Evolutionary conservation across 2,797 vertebrate genomes (phyloP).

Genomic region (Hemibagrus guttatus): DNA sequence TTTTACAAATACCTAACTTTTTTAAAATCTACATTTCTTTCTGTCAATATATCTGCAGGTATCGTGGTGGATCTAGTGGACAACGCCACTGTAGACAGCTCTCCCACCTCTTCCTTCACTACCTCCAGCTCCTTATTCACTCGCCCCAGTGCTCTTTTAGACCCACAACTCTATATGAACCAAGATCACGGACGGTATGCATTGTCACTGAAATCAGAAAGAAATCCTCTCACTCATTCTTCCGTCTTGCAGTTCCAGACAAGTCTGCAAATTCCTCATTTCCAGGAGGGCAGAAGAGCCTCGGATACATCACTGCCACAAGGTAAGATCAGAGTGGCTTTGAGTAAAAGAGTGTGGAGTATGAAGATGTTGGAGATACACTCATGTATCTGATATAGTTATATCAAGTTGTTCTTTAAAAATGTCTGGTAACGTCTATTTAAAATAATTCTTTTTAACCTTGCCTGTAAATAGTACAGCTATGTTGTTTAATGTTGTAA

Average conservation of each 20-base stretch:
- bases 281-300: constrained; percentile 82
- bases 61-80: constrained; percentile 72
- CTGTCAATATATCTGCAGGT: constrained; percentile 60
- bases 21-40: not conserved
- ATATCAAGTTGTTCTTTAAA: not conserved
- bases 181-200: constrained; percentile 61
- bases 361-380: not conserved
- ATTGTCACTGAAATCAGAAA: constrained; percentile 9
- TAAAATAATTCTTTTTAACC: not conserved
- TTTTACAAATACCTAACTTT: not conserved
- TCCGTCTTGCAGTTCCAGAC: constrained; percentile 34
- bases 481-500: not conserved
- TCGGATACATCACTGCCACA: constrained; percentile 83
- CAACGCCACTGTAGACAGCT: constrained; percentile 75
- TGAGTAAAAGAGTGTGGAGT: not conserved
- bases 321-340: constrained; percentile 65
- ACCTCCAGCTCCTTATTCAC: constrained; percentile 63
- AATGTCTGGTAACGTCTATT: not conserved
- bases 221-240: not conserved
- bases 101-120: constrained; percentile 49
- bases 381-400: not conserved
- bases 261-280: constrained; percentile 66
- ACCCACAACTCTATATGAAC: constrained; percentile 65
- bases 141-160: constrained; percentile 63
- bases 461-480: not conserved